These are phyloP conservation scores for Tineola bisselliella DNA, from an alignment of 2,888 invertebrate species.

Conservation along the genomic window DNA sequence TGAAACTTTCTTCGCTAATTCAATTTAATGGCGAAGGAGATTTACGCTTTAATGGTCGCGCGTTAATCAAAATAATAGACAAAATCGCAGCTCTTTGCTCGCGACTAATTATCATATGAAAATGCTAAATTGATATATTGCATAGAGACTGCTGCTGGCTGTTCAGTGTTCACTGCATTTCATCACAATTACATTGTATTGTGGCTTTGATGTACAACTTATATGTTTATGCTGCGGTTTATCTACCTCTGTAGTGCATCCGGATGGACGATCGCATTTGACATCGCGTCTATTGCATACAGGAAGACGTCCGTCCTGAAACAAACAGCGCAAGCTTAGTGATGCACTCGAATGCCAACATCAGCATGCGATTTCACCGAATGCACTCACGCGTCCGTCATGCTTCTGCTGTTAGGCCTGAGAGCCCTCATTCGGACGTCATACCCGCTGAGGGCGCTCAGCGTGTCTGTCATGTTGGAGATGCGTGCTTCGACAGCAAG, in stretches of 20 bases:
- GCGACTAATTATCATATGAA: too few relatives aligned
- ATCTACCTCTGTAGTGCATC: constrained; percentile 80
- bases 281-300: constrained; percentile 84
- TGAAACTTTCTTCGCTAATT: background rate
- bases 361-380: too few relatives aligned
- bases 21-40: background rate
- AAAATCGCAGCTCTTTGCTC: too few relatives aligned
- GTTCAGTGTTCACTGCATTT: too few relatives aligned
- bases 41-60: background rate
- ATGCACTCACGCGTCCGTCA: constrained; percentile 70
- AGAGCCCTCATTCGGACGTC: constrained; percentile 82
- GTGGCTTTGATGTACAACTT: too few relatives aligned
- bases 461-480: constrained; percentile 72
- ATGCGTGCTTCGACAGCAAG: constrained; percentile 74
- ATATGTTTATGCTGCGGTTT: too few relatives aligned
- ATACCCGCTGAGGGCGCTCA: constrained; percentile 79
- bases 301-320: constrained; percentile 85
- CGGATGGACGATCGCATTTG: constrained; percentile 84
- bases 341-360: background rate
- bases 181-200: too few relatives aligned
- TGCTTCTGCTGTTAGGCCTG: constrained; percentile 74
- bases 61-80: too few relatives aligned
- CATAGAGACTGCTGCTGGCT: too few relatives aligned
- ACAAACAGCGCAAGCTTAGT: constrained; percentile 19
- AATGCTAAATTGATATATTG: too few relatives aligned